phyloP scores from a whole-genome alignment of 2,797 vertebrate species.

The Nannoperca obscura region DNA sequence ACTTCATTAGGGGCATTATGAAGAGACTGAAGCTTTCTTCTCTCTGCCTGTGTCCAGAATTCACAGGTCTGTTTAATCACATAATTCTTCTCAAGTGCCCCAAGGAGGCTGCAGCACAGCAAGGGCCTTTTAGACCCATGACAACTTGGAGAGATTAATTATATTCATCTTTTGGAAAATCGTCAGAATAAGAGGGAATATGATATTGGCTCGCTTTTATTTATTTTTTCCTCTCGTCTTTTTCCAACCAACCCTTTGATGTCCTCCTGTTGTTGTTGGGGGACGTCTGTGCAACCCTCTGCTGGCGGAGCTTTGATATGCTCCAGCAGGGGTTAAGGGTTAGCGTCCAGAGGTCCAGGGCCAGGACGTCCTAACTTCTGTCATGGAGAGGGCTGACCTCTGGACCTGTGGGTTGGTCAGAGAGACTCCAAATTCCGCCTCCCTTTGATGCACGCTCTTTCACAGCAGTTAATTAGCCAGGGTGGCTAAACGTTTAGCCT shows the following conservation, averaged over 20 bases:
- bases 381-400: slow-evolving; percentile 85
- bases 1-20: slow-evolving; percentile 99
- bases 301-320: slow-evolving; percentile 84
- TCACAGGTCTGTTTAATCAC: slow-evolving; percentile 98
- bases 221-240: slow-evolving; percentile 76
- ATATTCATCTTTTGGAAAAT: slow-evolving; percentile 90
- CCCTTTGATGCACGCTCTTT: slow-evolving; percentile 87
- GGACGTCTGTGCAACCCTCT: slow-evolving; percentile 82
- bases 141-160: slow-evolving; percentile 97
- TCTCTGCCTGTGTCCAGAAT: slow-evolving; percentile 92
- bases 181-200: slow-evolving; percentile 85
- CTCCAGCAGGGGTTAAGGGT: slow-evolving; percentile 85
- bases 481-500: slow-evolving; percentile 89
- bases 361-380: slow-evolving; percentile 85
- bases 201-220: slow-evolving; percentile 82
- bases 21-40: slow-evolving; percentile 92
- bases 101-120: slow-evolving; percentile 91
- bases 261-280: slow-evolving; percentile 86
- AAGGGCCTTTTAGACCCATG: slow-evolving; percentile 92
- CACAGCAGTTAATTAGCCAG: slow-evolving; percentile 87
- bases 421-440: slow-evolving; percentile 78
- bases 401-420: slow-evolving; percentile 81
- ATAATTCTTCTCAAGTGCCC: slow-evolving; percentile 96
- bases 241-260: slow-evolving; percentile 85
- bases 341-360: slow-evolving; percentile 84